Percentiles rank a stretch among this genome's conserved stretches.
Conservation (phyloP, 2,888 invertebrate species). For the Tiliacea aurago region DNA sequence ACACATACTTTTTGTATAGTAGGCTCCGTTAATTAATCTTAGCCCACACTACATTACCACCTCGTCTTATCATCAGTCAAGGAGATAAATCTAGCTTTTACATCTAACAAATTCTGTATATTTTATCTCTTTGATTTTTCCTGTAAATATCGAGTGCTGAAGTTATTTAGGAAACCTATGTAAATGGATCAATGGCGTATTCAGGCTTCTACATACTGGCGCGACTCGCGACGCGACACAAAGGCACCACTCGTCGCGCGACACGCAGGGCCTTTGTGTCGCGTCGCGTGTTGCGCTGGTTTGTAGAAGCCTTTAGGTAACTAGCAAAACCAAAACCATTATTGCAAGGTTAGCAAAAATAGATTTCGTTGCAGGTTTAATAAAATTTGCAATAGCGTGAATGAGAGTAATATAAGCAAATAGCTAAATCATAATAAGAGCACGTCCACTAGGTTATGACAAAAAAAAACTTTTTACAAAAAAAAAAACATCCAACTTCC, state of each 20-base stretch:
- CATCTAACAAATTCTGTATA: background rate
- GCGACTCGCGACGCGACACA: no score
- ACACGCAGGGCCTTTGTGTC: no score
- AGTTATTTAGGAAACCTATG: background rate
- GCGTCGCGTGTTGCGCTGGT: no score
- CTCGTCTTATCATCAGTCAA: constrained; percentile 13
- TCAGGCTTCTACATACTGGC: no score
- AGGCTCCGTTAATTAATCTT: constrained; percentile 19
- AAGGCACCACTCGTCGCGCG: no score
- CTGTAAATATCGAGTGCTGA: background rate
- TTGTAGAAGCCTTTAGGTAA: no score
- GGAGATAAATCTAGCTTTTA: constrained; percentile 28
- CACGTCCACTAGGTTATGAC: background rate
- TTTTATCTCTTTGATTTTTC: background rate
- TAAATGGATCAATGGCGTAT: no score
- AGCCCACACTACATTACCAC: no score
- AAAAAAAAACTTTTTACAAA: no score
- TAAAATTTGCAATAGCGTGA: background rate
- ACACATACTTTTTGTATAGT: background rate
- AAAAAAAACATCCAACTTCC: no score
- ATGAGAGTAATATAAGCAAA: background rate
- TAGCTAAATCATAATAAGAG: no score
- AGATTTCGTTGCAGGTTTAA: background rate
- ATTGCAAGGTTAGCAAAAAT: background rate
- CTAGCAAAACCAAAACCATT: no score